Base-by-base conservation (phyloP, 2,797 vertebrate species). In the Danio aesculapii region DNA sequence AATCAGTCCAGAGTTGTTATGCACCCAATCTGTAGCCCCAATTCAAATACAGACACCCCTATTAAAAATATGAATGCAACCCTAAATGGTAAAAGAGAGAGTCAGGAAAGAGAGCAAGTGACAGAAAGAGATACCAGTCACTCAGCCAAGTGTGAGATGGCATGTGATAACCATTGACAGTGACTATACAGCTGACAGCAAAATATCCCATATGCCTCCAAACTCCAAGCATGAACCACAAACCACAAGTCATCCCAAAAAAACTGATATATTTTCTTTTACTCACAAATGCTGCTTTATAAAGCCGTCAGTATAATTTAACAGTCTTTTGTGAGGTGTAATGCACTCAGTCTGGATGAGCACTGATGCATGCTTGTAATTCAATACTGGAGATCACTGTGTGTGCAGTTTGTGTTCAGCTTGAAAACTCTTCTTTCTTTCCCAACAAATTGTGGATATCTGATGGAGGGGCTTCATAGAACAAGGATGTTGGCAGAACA, bases 361-460 rank as follows among this genome's bases (percentile, higher is more conserved):
- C 43, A 44, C 72, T 44, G 49, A 71, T 67, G 75, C 80, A 63
- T 83, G 52, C 52, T 57, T 14, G 81, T 79, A 86, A 86, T 17
- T 73, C 44, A 72, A 84, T 64, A 83, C 52, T 3, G n/a, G 21
- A 69, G n/a, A 44, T 52, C 44, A 39, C 41, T 72, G 14, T 72
- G 77, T 4, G 41, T 53, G 68, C 16, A 14, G 49, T 16, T 50
- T 49, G 49, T 62, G 49, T 62, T 63, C 49, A 41, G 21, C 47
- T 49, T 12, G 7, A 49, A 49, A 49, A 59, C 57, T 66, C 66
- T 46, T 50, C 50, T 55, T 14, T 13, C 57, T 43, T 43, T 21
- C 3, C 30, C 3, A 30, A 30, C 30, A 30, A 30, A 30, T 30
- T 30, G n/a, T 30, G 30, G 30, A 30, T 30, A 1, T 30, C 30